phyloP scores from a whole-genome alignment of 1,140 invertebrate species.

The Drosophila varians region DNA sequence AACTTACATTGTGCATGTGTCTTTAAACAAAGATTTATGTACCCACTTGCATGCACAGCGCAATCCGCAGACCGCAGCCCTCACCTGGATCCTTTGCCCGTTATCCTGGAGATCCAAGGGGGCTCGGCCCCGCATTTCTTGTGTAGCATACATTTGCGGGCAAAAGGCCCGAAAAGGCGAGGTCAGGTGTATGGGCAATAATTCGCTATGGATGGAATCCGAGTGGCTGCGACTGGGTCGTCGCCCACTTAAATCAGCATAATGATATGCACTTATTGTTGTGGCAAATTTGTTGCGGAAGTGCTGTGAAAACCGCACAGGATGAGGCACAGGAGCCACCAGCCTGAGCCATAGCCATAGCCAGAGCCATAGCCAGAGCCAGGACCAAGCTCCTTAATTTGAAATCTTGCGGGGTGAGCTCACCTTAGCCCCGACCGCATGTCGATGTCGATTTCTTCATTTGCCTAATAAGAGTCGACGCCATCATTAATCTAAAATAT shows the following conservation, averaged over 20 bases:
- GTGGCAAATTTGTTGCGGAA: constrained; percentile 79
- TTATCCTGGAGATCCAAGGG: too few species aligned
- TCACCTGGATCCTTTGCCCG: background rate
- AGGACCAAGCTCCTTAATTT: constrained; percentile 4
- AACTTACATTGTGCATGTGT: constrained; percentile 81
- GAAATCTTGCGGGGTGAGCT: constrained; percentile 8
- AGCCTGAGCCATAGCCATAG: too few species aligned
- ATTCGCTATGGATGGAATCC: constrained; percentile 62
- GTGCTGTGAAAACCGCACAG: constrained; percentile 73
- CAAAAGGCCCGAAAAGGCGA: background rate
- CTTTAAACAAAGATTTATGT: constrained; percentile 81
- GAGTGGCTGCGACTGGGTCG: too few species aligned
- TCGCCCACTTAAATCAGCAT: constrained; percentile 77
- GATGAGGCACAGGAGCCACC: constrained; percentile 17
- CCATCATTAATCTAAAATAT: constrained; percentile 81
- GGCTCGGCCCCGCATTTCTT: background rate
- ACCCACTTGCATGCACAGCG: constrained; percentile 74
- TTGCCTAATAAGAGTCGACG: constrained; percentile 78
- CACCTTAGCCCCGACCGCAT: constrained; percentile 41
- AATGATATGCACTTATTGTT: constrained; percentile 81
- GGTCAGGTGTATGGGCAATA: constrained; percentile 74
- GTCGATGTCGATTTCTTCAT: constrained; percentile 79
- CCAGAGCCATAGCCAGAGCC: too few species aligned
- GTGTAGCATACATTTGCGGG: constrained; percentile 22
- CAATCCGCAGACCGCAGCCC: constrained; percentile 26